Evolutionary conservation across 2,888 invertebrate genomes (phyloP), one percentile per base, ranked within the genome.

Genomic region (Diploptera punctata): DNA sequence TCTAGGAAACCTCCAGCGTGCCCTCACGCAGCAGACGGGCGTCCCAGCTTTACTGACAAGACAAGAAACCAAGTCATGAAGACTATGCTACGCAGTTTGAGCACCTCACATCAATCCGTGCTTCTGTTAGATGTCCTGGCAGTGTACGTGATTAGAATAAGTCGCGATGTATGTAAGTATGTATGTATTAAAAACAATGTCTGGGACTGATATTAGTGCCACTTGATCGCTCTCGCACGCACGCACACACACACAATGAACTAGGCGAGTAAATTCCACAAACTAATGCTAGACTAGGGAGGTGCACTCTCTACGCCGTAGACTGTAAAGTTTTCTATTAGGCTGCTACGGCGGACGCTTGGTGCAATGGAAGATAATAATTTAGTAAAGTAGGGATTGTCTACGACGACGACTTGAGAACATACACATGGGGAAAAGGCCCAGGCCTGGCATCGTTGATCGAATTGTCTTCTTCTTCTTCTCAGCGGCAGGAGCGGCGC

Each of bases 401-500:
- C 65, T 47, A 26, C 69, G 47, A 31, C 24, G 52, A 69, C 67
- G 71, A 67, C 67, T 73, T 71, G 71, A 75, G 75, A 75, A 73
- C 73, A 73, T 75, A 75, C 68, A 75, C 75, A 75, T 75, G 73
- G 75, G 74, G 73, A 68, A 68, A 68, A 62, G 69, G 72, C 62
- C 44, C 47, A 67, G 61, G 67, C 72, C 68, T 67, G 67, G 38
- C 18, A 62, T 72, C 69, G 72, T 72, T 62, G 72, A 54, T 68
- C 29, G 29, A 33, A 38, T 33, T 7, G 19, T 60, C 10, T 70
- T n/a, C n/a, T 61, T 68, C 33, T 62, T 19, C 21, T n/a, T 49
- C 68, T 67, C 71, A 67, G 49, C 67, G 74, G 67, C 70, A 60
- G 69, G 79, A 77, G 29, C 80, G 80, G 38, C 80, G 79, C 68